A percentile compares a stretch with the other conserved stretches of the same genome.
These are phyloP conservation scores for Anser cygnoides DNA, from an alignment of 2,113 vertebrate genomes.

Conservation along the genomic window DNA sequence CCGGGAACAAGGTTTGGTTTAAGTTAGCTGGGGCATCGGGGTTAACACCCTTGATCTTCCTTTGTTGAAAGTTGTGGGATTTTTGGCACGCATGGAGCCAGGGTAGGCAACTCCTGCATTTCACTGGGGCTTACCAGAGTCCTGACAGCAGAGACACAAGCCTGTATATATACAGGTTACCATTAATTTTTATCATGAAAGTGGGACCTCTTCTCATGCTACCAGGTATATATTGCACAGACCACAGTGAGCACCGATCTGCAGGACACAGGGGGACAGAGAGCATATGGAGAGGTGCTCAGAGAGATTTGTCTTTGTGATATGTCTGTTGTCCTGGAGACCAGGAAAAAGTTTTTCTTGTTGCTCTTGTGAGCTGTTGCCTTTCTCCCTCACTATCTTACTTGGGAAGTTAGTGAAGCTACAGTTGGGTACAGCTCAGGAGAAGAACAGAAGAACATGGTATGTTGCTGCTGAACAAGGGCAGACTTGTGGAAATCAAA, in stretches of 20 bases:
- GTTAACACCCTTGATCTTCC: slow-evolving; percentile 45
- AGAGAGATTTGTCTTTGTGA: neutral
- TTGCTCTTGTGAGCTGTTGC: neutral
- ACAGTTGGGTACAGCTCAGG: neutral
- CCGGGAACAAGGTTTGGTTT: neutral
- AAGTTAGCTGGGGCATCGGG: neutral
- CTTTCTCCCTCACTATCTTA: neutral
- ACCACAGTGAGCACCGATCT: rapidly evolving
- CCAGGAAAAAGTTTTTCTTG: neutral
- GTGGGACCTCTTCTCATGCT: neutral
- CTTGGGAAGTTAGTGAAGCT: neutral
- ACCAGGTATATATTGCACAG: neutral
- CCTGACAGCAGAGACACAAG: neutral
- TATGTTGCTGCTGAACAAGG: neutral
- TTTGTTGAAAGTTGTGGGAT: slow-evolving; percentile 26
- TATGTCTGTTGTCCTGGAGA: neutral
- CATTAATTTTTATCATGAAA: neutral
- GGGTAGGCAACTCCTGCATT: neutral
- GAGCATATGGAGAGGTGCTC: neutral
- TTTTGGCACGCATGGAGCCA: neutral
- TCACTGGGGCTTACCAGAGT: neutral
- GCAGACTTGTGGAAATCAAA: neutral
- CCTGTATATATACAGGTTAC: neutral
- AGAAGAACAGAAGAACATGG: neutral
- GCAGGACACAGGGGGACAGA: neutral